These are phyloP conservation scores for Alosa alosa DNA, from an alignment of 2,113 vertebrate species.

Conservation along the genomic window DNA sequence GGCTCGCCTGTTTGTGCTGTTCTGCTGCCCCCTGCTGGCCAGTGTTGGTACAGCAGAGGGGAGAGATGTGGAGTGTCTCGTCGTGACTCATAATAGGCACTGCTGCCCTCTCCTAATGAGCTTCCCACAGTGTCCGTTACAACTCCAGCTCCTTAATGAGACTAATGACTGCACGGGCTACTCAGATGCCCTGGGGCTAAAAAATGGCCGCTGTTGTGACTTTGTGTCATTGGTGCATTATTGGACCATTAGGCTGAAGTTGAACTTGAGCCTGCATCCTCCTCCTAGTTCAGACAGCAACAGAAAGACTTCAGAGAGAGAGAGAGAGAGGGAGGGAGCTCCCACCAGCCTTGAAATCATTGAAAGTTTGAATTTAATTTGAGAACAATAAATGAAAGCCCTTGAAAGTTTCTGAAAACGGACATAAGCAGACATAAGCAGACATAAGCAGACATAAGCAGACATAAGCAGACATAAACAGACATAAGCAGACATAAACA, in stretches of 20 bases:
- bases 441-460: too few relatives aligned
- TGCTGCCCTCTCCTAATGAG: constrained; percentile 47
- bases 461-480: too few relatives aligned
- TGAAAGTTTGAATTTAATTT: too few relatives aligned
- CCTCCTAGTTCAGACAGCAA: not conserved
- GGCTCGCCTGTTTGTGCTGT: constrained; percentile 33
- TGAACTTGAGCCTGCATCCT: not conserved
- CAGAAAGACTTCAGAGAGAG: not conserved
- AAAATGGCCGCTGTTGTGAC: constrained; percentile 2
- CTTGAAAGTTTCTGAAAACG: too few relatives aligned
- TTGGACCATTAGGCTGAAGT: not conserved
- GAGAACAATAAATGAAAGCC: too few relatives aligned
- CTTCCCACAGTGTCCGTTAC: constrained; percentile 35
- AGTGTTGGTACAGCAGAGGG: not conserved
- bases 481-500: too few relatives aligned
- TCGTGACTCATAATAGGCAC: constrained; percentile 34
- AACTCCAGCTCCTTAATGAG: constrained; percentile 45
- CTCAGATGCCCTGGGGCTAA: constrained; percentile 20
- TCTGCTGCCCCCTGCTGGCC: constrained; percentile 65
- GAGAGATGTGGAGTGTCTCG: not conserved
- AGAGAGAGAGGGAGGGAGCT: too few relatives aligned
- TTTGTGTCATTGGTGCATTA: not conserved
- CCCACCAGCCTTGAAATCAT: too few relatives aligned
- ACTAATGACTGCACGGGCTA: constrained; percentile 39
- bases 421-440: too few relatives aligned